Conservation (phyloP, 1,140 invertebrate genomes). For the Solenopsis invicta region DNA sequence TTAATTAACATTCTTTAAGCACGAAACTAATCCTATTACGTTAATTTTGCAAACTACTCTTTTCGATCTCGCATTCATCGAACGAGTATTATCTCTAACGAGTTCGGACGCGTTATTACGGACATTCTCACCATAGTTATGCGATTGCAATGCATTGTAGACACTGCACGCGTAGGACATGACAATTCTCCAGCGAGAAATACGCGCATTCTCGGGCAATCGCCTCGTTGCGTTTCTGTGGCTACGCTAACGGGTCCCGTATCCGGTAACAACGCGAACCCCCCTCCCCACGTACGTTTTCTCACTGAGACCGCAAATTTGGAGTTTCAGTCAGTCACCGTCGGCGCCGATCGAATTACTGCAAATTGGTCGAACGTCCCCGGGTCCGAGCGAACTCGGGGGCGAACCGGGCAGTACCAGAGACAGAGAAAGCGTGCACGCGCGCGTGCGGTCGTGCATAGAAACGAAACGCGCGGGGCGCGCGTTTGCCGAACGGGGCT, state of each 20-base stretch:
- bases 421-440: not conserved
- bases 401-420: not conserved
- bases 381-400: slow-evolving; percentile 8
- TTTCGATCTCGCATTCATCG: not conserved
- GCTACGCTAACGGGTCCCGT: not conserved
- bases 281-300: slow-evolving; percentile 69
- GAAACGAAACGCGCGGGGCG: slow-evolving; percentile 59
- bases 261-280: not conserved
- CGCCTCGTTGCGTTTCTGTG: slow-evolving; percentile 28
- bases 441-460: not conserved
- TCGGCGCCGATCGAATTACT: slow-evolving; percentile 74
- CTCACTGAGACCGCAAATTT: slow-evolving; percentile 77
- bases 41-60: not conserved
- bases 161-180: not conserved
- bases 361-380: slow-evolving; percentile 77
- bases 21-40: not conserved
- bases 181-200: slow-evolving; percentile 10
- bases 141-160: not conserved
- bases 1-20: not conserved
- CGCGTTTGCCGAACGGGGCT: slow-evolving; percentile 2
- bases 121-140: not conserved
- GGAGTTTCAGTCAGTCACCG: slow-evolving; percentile 75
- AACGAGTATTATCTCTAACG: not conserved
- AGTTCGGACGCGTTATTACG: not conserved
- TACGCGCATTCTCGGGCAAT: not conserved